Evolutionary conservation across 30 jellyfish, hydroid and myxozoan species (phyloP), one percentile per base, ranked within the genome.

Genomic region (Rhopilema esculentum): DNA sequence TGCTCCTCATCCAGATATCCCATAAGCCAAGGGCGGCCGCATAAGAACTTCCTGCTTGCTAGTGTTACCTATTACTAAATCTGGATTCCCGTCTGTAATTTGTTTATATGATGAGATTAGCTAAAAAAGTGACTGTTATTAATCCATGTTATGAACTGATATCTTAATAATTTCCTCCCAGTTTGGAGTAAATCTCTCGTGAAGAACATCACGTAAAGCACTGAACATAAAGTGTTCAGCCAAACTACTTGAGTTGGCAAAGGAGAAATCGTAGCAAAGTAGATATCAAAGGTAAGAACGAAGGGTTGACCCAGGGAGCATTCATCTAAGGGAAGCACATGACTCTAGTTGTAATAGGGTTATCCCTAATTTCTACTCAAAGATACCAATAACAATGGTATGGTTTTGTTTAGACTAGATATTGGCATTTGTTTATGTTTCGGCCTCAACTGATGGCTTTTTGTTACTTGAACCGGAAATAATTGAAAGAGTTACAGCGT

Each of bases 391-490:
- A 24, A 80, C 90, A 80, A 80, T 80, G 90, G 29, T 1, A 65
- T 80, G 82, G 90, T 66, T 80, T 80, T 80, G 90, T 80, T 80
- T 66, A 80, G 90, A 79, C 90, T 65, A 80, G 80, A 20, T 23
- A 21, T 80, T 18, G 29, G 49, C 33, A 40, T 25, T 31, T 80
- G 90, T 80, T 80, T 65, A 80, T 48, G 73, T 80, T 20, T 80
- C 90, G 90, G 90, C 82, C 26, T 49, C 76, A 26, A 64, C 22
- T 80, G 90, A 80, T 64, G 83, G 49, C 66, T 66, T 49, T 49
- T 40, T 40, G 57, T 65, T 32, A 51, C 53, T 31, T 66, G 27
- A 80, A 80, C 75, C 90, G 90, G 90, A 80, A 80, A 80, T 80
- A 17, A 40, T 61, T 65, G 82, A 21, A 80, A 65, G 63, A 65